phyloP scores from a whole-genome alignment of 64 coral and sea anemone genomes.

The Porites lutea region DNA sequence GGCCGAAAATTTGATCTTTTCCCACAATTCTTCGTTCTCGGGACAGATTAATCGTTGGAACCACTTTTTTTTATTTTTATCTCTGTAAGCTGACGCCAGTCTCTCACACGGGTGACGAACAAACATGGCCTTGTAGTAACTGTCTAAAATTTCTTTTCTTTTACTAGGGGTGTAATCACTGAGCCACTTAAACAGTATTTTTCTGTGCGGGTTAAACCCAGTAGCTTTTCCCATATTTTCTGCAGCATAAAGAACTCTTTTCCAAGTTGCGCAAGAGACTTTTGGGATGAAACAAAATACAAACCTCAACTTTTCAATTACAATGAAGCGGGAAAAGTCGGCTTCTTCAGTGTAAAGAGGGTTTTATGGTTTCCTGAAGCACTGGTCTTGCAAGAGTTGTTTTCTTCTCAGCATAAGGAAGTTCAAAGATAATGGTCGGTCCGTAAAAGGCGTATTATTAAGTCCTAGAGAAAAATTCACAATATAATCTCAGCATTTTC shows the following conservation, averaged over 20 bases:
- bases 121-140: constrained; percentile 50
- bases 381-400: constrained; percentile 1
- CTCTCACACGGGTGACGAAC: constrained; percentile 32
- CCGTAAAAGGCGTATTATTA: too few species aligned
- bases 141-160: not conserved
- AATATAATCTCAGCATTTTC: too few species aligned
- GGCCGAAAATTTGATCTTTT: not conserved
- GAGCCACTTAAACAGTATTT: not conserved
- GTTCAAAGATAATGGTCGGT: not conserved
- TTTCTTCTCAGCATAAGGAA: not conserved
- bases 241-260: not conserved
- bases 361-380: constrained; percentile 26
- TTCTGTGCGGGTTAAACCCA: not conserved
- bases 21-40: not conserved
- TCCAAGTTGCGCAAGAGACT: constrained; percentile 37
- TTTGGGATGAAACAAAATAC: constrained; percentile 41
- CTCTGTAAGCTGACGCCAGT: constrained; percentile 22
- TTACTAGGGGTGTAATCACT: not conserved
- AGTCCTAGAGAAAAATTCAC: too few species aligned
- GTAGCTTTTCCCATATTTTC: not conserved
- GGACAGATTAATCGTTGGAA: not conserved
- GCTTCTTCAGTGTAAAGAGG: constrained; percentile 14
- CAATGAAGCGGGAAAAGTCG: constrained; percentile 34
- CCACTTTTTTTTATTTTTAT: not conserved
- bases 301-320: constrained; percentile 37